Evolutionary conservation across 2,888 invertebrate species (phyloP).

Genomic region (Eupithecia inturbata): DNA sequence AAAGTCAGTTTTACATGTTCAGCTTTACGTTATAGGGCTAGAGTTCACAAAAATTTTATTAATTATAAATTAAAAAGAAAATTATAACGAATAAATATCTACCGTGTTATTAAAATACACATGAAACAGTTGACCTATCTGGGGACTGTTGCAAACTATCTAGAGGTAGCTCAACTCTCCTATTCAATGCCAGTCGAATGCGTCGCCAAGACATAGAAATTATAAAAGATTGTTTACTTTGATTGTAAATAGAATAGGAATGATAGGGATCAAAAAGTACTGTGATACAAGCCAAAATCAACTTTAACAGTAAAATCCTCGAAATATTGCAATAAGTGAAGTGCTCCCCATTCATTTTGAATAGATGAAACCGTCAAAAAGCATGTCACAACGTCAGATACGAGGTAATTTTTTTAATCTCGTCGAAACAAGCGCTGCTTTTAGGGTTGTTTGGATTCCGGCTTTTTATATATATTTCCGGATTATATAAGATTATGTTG

Average conservation of each 20-base stretch:
- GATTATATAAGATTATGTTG: not conserved
- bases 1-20: not conserved
- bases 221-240: no score
- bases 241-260: not conserved
- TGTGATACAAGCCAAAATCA: not conserved
- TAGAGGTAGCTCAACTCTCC: no score
- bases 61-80: no score
- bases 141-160: no score
- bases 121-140: no score
- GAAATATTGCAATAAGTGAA: conserved; percentile 29
- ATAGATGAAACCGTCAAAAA: conserved; percentile 40
- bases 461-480: conserved; percentile 14
- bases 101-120: no score
- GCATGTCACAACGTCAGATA: conserved; percentile 45
- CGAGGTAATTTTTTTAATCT: conserved; percentile 47
- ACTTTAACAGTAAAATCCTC: not conserved
- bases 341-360: conserved; percentile 30
- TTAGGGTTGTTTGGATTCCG: conserved; percentile 27
- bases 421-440: conserved; percentile 41
- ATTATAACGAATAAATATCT: no score
- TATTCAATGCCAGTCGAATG: no score
- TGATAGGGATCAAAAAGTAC: not conserved
- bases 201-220: no score
- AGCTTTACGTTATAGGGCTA: not conserved
- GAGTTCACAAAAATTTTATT: no score